Evolutionary conservation across 2,113 vertebrate species (phyloP).

Genomic region (Actenoides hombroni): DNA sequence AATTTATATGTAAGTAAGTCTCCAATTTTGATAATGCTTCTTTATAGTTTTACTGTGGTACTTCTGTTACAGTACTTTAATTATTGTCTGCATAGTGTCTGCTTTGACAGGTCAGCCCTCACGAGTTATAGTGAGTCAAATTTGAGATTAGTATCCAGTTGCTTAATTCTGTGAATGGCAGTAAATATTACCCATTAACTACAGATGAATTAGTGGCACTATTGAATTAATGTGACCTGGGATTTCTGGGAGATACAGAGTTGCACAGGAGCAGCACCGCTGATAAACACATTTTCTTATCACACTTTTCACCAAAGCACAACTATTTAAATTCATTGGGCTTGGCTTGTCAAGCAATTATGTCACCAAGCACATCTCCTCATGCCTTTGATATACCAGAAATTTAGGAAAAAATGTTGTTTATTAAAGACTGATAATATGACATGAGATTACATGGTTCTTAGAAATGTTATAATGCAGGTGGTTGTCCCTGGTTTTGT

Average conservation of each 20-base stretch:
- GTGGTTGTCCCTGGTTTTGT: neutral
- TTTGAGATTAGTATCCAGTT: neutral
- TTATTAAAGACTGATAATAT: neutral
- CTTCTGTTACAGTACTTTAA: neutral
- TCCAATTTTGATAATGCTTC: neutral
- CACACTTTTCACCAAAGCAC: neutral
- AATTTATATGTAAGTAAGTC: neutral
- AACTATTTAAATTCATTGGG: neutral
- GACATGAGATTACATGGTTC: neutral
- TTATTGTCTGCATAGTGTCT: neutral
- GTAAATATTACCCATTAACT: neutral
- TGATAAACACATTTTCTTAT: neutral
- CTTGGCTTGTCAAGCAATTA: neutral
- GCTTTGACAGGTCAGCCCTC: neutral
- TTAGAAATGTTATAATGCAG: neutral
- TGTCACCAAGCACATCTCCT: neutral
- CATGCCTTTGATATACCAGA: neutral
- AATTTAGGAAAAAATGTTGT: neutral
- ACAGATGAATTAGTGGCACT: neutral
- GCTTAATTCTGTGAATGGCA: neutral
- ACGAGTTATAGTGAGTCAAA: neutral
- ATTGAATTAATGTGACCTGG: neutral
- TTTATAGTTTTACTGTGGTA: neutral
- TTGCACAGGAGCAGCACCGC: rapidly evolving
- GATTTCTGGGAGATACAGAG: neutral